Evolutionary conservation across 2,797 vertebrate genomes (phyloP).

Genomic region (Carcharodon carcharias): DNA sequence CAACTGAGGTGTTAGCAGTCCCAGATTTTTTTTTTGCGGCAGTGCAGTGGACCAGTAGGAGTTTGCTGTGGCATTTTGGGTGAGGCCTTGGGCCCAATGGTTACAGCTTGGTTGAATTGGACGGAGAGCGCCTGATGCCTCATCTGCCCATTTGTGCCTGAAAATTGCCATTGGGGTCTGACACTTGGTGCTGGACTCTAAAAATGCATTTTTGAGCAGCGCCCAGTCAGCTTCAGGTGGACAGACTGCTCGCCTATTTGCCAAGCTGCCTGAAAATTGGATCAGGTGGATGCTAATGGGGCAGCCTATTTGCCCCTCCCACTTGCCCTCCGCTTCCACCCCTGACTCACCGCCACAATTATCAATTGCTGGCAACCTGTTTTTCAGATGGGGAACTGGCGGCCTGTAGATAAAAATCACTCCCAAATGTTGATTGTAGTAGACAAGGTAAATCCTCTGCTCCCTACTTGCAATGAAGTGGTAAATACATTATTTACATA

Average conservation of each 20-base stretch:
- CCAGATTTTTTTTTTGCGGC: background rate
- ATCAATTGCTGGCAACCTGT: too few relatives aligned
- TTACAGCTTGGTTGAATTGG: background rate
- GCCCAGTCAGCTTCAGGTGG: too few relatives aligned
- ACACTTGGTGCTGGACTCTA: background rate
- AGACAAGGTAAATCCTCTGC: too few relatives aligned
- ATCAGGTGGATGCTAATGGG: background rate
- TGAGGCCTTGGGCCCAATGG: background rate
- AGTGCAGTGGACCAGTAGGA: background rate
- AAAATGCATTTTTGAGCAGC: background rate
- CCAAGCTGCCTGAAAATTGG: background rate
- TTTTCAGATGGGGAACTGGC: too few relatives aligned
- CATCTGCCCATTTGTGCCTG: background rate
- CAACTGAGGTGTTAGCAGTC: too few relatives aligned
- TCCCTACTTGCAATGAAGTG: too few relatives aligned
- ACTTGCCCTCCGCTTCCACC: too few relatives aligned
- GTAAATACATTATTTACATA: too few relatives aligned
- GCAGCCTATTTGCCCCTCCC: background rate
- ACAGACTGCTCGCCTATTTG: background rate
- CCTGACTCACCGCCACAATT: background rate
- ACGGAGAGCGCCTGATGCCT: background rate
- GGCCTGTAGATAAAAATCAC: too few relatives aligned
- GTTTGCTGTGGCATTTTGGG: background rate
- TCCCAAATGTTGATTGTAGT: too few relatives aligned
- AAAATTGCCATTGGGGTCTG: background rate